Evolutionary conservation across 2,888 invertebrate species (phyloP).

Genomic region (Neoaliturus tenellus): DNA sequence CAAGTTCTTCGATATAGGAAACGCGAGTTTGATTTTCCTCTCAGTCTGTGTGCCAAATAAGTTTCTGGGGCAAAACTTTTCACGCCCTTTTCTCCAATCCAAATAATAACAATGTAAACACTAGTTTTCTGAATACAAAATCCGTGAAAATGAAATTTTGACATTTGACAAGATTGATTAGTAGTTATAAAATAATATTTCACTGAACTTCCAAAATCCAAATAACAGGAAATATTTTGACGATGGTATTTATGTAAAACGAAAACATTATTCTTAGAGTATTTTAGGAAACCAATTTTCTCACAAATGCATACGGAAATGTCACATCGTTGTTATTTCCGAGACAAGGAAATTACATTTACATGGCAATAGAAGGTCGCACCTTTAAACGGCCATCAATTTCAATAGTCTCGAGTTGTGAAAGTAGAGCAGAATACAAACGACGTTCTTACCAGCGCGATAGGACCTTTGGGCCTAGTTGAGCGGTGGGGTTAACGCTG

Average conservation of each 20-base stretch:
- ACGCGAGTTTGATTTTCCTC: conserved; percentile 34
- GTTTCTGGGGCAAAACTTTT: conserved; percentile 22
- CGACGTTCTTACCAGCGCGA: not conserved
- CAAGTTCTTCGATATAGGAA: conserved; percentile 23
- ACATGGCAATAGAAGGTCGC: conserved; percentile 28
- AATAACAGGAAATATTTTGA: too few relatives aligned
- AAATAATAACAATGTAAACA: conserved; percentile 15
- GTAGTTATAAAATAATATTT: too few relatives aligned
- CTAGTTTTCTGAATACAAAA: not conserved
- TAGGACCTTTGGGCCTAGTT: not conserved
- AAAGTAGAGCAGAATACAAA: conserved; percentile 21
- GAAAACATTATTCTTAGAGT: too few relatives aligned
- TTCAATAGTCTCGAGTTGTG: conserved; percentile 30
- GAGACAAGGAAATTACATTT: conserved; percentile 11
- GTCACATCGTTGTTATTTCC: not conserved
- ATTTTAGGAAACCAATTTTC: not conserved
- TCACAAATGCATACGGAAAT: not conserved
- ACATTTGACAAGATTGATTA: too few relatives aligned
- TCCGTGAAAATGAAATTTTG: too few relatives aligned
- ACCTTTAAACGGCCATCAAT: conserved; percentile 32
- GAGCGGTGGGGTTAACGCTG: not conserved
- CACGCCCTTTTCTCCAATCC: conserved; percentile 18
- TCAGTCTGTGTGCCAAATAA: conserved; percentile 37
- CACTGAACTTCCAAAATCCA: too few relatives aligned
- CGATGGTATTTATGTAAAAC: too few relatives aligned